phyloP scores from a whole-genome alignment of 2,797 vertebrate genomes.

The Sciurus vulgaris region DNA sequence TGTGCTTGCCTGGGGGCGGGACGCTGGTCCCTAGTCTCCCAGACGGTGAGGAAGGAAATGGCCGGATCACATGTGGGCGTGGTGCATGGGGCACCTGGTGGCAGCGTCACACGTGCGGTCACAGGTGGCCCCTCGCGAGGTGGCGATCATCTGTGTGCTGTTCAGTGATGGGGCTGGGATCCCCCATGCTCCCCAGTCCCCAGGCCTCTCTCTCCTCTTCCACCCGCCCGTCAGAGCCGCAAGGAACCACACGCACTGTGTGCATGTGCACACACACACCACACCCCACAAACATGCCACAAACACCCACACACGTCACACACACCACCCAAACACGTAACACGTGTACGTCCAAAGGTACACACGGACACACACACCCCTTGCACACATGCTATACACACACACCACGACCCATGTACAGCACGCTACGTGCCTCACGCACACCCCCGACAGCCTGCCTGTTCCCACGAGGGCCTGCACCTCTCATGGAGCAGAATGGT shows the following conservation, averaged over 20 bases:
- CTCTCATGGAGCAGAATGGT: not conserved
- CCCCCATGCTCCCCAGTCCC: not conserved
- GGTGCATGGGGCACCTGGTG: not conserved
- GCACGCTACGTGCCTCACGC: not conserved
- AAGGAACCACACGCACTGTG: too few relatives aligned
- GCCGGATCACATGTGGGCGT: fast-evolving
- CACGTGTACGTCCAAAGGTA: not conserved
- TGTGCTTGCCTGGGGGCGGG: fast-evolving
- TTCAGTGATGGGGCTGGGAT: not conserved
- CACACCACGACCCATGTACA: too few relatives aligned
- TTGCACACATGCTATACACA: not conserved
- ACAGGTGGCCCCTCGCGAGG: too few relatives aligned
- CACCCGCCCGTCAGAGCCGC: too few relatives aligned
- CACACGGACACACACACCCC: too few relatives aligned
- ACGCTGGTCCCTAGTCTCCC: fast-evolving
- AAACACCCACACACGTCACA: not conserved
- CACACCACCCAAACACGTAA: not conserved
- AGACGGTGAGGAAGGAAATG: fast-evolving
- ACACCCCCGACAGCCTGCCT: too few relatives aligned
- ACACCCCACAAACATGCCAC: fast-evolving
- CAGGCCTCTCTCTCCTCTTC: not conserved
- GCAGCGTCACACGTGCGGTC: too few relatives aligned
- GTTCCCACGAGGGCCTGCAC: fast-evolving
- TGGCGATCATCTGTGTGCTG: too few relatives aligned
- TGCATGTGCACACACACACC: not conserved